phyloP scores from a whole-genome alignment of 1,140 invertebrate species.

The fruit fly (Drosophila melanogaster) region DNA sequence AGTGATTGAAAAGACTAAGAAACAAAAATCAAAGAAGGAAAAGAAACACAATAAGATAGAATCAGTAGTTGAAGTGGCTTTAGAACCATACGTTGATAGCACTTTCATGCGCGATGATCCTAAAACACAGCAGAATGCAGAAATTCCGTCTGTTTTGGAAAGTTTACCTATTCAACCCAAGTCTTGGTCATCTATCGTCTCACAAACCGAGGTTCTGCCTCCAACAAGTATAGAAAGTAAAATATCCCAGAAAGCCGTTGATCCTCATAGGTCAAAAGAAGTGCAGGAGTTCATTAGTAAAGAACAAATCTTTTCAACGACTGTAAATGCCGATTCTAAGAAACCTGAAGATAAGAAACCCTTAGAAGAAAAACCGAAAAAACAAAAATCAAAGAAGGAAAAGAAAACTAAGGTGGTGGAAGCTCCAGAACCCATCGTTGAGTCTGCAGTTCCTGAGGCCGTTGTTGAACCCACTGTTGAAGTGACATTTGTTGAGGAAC shows the following conservation, averaged over 20 bases:
- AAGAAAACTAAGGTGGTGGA: too few species aligned
- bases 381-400: too few species aligned
- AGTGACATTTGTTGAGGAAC: too few species aligned
- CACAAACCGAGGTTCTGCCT: neutral
- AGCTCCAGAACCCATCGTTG: too few species aligned
- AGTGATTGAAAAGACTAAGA: constrained; percentile 37
- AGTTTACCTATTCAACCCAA: neutral
- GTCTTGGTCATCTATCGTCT: constrained; percentile 24
- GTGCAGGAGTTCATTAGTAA: constrained; percentile 39
- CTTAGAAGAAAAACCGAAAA: too few species aligned
- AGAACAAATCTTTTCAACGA: constrained; percentile 36
- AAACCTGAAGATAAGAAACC: too few species aligned
- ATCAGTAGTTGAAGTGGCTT: neutral
- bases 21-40: constrained; percentile 28
- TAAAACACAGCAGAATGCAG: neutral
- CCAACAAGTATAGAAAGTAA: neutral
- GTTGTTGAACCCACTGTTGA: too few species aligned
- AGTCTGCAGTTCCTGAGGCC: too few species aligned
- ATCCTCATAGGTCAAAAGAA: neutral
- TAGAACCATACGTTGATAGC: too few species aligned
- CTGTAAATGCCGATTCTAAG: constrained; percentile 5
- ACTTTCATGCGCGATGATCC: neutral
- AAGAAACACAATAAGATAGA: constrained; percentile 9
- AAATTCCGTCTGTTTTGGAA: neutral
- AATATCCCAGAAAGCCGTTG: neutral